Evolutionary conservation across 2,888 invertebrate species (phyloP).

Genomic region (Unio pictorum): DNA sequence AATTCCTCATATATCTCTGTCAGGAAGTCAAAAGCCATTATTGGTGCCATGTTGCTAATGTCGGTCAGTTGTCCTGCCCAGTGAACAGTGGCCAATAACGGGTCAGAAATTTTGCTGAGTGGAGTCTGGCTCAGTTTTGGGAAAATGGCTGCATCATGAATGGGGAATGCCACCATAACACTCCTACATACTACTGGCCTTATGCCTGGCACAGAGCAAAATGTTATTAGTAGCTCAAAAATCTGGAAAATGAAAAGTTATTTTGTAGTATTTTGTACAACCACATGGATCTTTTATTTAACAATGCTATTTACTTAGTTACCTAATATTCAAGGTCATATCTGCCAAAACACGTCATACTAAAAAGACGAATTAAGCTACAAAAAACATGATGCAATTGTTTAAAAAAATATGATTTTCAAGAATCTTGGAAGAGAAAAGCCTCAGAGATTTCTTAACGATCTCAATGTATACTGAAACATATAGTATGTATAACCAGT

Average conservation of each 20-base stretch:
- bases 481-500: no score
- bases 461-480: no score
- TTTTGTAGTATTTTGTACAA: background rate
- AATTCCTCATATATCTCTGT: constrained; percentile 52
- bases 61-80: constrained; percentile 63
- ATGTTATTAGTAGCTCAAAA: constrained; percentile 69
- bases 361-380: no score
- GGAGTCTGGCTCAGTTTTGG: constrained; percentile 28
- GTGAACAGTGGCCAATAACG: constrained; percentile 58
- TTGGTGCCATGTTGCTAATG: constrained; percentile 45
- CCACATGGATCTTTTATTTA: background rate
- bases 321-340: background rate
- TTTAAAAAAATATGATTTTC: no score
- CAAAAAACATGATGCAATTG: no score
- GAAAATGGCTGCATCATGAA: constrained; percentile 33
- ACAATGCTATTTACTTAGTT: background rate
- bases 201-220: constrained; percentile 65
- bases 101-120: constrained; percentile 48
- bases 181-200: constrained; percentile 35
- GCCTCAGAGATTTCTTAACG: no score
- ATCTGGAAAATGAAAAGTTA: constrained; percentile 54
- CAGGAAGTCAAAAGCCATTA: constrained; percentile 60
- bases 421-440: no score
- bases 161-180: constrained; percentile 36
- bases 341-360: background rate